Evolutionary conservation across 2,113 vertebrate species (phyloP), one percentile per base, ranked within the genome.

Genomic region (Leiothrix lutea): DNA sequence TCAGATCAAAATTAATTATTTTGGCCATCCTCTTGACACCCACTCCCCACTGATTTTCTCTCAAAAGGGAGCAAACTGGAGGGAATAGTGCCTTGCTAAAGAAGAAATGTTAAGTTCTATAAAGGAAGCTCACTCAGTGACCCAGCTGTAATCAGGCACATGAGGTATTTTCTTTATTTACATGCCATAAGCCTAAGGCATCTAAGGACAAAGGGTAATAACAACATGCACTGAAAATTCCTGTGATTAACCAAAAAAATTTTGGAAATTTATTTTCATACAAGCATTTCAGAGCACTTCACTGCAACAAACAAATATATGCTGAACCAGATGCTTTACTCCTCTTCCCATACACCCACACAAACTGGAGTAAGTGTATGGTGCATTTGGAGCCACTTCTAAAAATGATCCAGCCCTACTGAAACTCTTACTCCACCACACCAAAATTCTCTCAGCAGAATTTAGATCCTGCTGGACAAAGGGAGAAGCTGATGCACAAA

Each of bases 211-310:
- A 81, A 65, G 40, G 29, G 29, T 62, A 69, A 90, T 58, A 80
- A 92, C 69, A 84, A 28, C 0, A 0, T 36, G 19, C 53, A 70
- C 60, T 35, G 33, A 89, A 79, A 80, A 69, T 64, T 50, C 45
- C 26, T 61, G 22, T 6, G 14, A 97, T 94, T 95, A 96, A 93
- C 65, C 62, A 97, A 62, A 90, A 91, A 95, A 79, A 79, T 80
- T 85, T 67, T 23, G 14, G 92, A 96, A 98, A 94, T 90, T 89
- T 92, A 94, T 84, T 96, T 93, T 88, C 72, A 75, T 67, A 72
- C 83, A 97, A 92, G 87, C 69, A 72, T 40, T 96, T 92, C 45
- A 69, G 65, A 90, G 54, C 65, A 90, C 67, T 60, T 9, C 51
- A 33, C 19, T 51, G 18, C 33, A 51, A 51, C 23, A 77, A 86